Evolutionary conservation across 2,888 invertebrate species (phyloP).

Genomic region (Bellardia bayeri): DNA sequence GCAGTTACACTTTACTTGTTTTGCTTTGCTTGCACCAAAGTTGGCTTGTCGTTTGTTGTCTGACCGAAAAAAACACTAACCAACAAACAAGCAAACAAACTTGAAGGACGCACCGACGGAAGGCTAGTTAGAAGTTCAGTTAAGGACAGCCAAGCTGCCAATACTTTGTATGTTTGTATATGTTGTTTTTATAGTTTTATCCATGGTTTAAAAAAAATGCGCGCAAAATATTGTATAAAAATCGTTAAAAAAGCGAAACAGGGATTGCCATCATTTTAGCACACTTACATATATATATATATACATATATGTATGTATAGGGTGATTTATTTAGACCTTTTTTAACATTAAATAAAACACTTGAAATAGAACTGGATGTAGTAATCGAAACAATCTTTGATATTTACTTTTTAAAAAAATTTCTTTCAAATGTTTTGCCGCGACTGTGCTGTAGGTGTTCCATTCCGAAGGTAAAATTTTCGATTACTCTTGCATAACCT

Average conservation of each 20-base stretch:
- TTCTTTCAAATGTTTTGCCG: no score
- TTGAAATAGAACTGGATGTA: no score
- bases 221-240: constrained; percentile 36
- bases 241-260: constrained; percentile 12
- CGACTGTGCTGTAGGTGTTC: no score
- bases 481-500: no score
- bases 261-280: constrained; percentile 39
- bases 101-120: background rate
- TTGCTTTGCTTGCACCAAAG: constrained; percentile 21
- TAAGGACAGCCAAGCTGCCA: constrained; percentile 23
- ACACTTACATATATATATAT: background rate
- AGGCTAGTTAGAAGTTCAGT: constrained; percentile 2
- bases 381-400: no score
- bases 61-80: constrained; percentile 24
- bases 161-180: constrained; percentile 12
- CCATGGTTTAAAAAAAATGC: constrained; percentile 22
- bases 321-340: no score
- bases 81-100: constrained; percentile 4
- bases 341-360: no score
- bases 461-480: no score
- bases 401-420: no score
- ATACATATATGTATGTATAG: background rate
- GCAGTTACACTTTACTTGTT: constrained; percentile 38
- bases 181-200: constrained; percentile 23
- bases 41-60: constrained; percentile 43